Base-by-base conservation (phyloP, 2,797 vertebrate genomes). In the Pteronotus mesoamericanus region DNA sequence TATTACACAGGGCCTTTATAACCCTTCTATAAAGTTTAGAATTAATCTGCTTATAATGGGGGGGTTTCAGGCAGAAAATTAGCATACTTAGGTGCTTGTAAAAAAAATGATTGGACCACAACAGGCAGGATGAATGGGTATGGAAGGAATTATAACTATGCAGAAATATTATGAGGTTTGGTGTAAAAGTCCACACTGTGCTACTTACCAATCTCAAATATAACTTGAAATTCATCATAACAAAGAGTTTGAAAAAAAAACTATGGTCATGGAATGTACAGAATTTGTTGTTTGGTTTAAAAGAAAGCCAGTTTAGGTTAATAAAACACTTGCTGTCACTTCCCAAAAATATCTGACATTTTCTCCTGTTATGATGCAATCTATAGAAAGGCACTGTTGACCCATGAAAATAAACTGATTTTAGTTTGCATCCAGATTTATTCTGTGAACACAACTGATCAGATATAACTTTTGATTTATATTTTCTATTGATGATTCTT, bases 391-490 rank as follows among this genome's bases (percentile, higher is more conserved):
- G 19, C 15, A 80, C 19, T 77, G 44, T 51, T 92, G 22, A 75
- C 55, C 22, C 75, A 18, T 88, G 29, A 34, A 84, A 88, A 94
- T 75, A 74, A 90, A 80, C 14, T 84, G 18, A 77, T 91, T 93
- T 96, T 93, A 61, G 32, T 88, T 94, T 91, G 39, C 37, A 80
- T 14, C 16, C 93, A 39, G 39, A 88, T 77, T 91, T 90, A 53
- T 91, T 93, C 39, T 91, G 15, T 2, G 18, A 86, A 64, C 18
- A 91, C 37, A 68, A 61, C 32, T 84, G 5, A 72, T 55, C 26
- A 78, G 34, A 91, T 78, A 85, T 86, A 82, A 82, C 66, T 77
- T 88, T 72, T 85, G 53, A 64, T 86, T 93, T 95, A 48, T 14
- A 79, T 93, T 96, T 91, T 84, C 29, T 57, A 32, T 34, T 90